A percentile compares a stretch with the other conserved stretches of the same genome.
These are phyloP conservation scores for Drosophila triauraria DNA, from an alignment of 1,140 invertebrate genomes.

Conservation along the genomic window DNA sequence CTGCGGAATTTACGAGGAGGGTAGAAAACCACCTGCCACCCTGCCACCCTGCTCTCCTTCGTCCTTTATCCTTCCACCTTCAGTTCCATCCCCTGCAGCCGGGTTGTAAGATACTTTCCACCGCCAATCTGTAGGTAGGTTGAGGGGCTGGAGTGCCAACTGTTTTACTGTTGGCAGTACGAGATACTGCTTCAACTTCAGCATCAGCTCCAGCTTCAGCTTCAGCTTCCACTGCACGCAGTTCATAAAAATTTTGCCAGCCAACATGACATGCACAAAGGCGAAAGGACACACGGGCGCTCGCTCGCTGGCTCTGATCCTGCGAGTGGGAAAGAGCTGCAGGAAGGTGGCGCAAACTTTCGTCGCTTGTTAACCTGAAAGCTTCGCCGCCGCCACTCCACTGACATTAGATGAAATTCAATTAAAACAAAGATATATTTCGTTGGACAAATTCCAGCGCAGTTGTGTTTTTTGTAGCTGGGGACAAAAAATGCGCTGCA, in stretches of 20 bases:
- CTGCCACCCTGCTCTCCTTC: not conserved
- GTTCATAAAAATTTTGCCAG: conserved; percentile 83
- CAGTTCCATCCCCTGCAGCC: conserved; percentile 3
- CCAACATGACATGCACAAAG: conserved; percentile 82
- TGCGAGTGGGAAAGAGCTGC: conserved; percentile 14
- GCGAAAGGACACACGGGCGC: conserved; percentile 72
- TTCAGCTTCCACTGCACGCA: conserved; percentile 63
- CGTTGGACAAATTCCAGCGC: conserved; percentile 41
- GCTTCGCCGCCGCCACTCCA: conserved; percentile 35
- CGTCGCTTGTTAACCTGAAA: conserved; percentile 75
- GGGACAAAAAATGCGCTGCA: conserved; percentile 48
- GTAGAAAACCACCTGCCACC: conserved; percentile 22
- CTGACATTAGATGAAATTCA: conserved; percentile 78
- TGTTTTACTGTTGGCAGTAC: conserved; percentile 53
- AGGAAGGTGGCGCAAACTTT: conserved; percentile 76
- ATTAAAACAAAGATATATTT: conserved; percentile 82
- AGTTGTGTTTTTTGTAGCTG: conserved; percentile 46
- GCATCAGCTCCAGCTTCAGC: conserved; percentile 13
- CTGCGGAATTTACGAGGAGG: conserved; percentile 74
- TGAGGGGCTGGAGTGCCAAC: conserved; percentile 20
- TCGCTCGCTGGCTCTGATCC: conserved; percentile 3
- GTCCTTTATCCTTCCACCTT: conserved; percentile 7
- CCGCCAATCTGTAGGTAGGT: not conserved
- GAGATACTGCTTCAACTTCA: conserved; percentile 27
- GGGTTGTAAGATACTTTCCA: conserved; percentile 60